These are phyloP conservation scores for Macquaria ambigua DNA, from an alignment of 2,113 vertebrate species.

Conservation along the genomic window DNA sequence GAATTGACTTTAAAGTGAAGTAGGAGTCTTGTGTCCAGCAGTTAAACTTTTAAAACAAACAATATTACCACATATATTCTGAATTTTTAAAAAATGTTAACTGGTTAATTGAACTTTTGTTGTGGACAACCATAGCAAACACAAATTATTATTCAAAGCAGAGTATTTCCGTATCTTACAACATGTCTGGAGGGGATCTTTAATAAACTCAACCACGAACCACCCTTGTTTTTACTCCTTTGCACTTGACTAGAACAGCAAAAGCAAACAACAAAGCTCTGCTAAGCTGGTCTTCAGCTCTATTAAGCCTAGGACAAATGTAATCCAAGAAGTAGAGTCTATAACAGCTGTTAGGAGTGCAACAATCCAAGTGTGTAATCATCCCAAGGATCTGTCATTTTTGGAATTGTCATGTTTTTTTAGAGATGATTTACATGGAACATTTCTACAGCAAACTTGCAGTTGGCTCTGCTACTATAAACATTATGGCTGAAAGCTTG, in stretches of 20 bases:
- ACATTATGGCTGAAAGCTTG: background rate
- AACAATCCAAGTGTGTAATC: background rate
- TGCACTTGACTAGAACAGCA: slow-evolving; percentile 1
- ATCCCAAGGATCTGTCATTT: background rate
- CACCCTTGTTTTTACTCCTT: background rate
- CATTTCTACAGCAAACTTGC: background rate
- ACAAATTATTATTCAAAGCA: background rate
- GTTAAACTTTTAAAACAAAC: background rate
- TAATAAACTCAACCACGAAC: background rate
- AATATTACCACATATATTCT: background rate
- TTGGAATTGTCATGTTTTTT: background rate
- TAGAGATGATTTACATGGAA: background rate
- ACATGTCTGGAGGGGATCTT: background rate
- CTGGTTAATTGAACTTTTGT: background rate
- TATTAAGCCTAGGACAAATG: background rate
- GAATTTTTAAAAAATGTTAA: background rate
- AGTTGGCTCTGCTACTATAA: background rate
- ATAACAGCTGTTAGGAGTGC: background rate
- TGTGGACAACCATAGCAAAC: background rate
- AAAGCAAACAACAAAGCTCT: slow-evolving; percentile 12
- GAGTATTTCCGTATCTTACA: background rate
- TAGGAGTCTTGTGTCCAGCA: background rate
- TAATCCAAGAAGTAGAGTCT: background rate
- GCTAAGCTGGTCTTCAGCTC: slow-evolving; percentile 27
- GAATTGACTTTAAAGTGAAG: too few species aligned